phyloP scores from a whole-genome alignment of 92 coral and sea anemone species.

The Epizoanthus fatuus region DNA sequence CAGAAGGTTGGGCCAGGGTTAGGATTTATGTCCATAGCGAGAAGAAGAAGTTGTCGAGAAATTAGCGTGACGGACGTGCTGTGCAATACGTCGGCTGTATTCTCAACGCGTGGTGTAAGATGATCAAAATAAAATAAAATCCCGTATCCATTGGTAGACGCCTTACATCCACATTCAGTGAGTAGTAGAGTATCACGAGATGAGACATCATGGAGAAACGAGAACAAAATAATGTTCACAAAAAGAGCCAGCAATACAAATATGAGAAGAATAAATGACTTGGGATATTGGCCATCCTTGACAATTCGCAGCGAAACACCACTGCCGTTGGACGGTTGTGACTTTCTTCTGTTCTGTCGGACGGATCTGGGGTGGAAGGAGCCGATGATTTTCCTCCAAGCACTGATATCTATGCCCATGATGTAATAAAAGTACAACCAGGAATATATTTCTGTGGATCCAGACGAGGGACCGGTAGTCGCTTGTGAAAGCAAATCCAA shows the following conservation, averaged over 20 bases:
- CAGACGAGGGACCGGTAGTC: too few relatives aligned
- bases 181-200: not conserved
- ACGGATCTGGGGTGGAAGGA: too few relatives aligned
- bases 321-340: too few relatives aligned
- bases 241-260: not conserved
- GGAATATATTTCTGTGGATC: too few relatives aligned
- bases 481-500: too few relatives aligned
- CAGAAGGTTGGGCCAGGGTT: constrained; percentile 3
- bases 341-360: too few relatives aligned
- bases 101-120: not conserved
- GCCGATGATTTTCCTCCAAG: too few relatives aligned
- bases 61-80: constrained; percentile 7
- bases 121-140: not conserved
- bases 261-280: not conserved
- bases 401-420: too few relatives aligned
- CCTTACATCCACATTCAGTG: not conserved
- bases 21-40: constrained; percentile 11
- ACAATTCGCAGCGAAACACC: not conserved
- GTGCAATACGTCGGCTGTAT: constrained; percentile 1
- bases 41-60: constrained; percentile 4
- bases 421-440: too few relatives aligned
- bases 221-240: not conserved
- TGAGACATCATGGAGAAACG: not conserved
- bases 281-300: not conserved
- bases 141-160: not conserved